A percentile compares a stretch with the other conserved stretches of the same genome.
These are phyloP conservation scores for Podocnemis expansa DNA, from an alignment of 2,113 vertebrate species.

Conservation along the genomic window DNA sequence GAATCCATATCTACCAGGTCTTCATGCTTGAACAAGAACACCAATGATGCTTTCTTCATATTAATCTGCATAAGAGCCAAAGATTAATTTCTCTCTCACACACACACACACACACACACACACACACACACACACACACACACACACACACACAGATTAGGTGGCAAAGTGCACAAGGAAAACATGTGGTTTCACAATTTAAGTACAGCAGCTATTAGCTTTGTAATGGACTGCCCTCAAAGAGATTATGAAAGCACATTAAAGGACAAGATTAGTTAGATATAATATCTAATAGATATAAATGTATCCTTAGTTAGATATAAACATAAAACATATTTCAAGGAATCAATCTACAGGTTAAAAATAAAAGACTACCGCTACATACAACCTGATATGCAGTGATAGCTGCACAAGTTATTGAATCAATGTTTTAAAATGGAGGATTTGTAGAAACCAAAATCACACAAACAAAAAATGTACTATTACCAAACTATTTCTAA, in stretches of 20 bases:
- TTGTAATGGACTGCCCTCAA: background rate
- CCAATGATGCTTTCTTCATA: background rate
- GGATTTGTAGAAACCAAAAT: background rate
- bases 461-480: background rate
- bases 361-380: background rate
- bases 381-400: background rate
- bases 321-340: background rate
- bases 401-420: background rate
- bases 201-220: background rate
- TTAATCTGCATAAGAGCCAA: background rate
- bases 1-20: background rate
- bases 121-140: no score
- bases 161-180: background rate
- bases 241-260: background rate
- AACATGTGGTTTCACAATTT: background rate
- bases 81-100: background rate
- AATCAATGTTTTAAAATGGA: background rate
- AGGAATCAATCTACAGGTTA: background rate
- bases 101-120: no score
- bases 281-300: no score
- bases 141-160: no score
- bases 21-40: background rate
- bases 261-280: background rate
- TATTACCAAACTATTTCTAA: background rate
- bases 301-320: background rate